These are phyloP conservation scores for Perccottus glenii DNA, from an alignment of 2,113 vertebrate genomes.

Conservation along the genomic window DNA sequence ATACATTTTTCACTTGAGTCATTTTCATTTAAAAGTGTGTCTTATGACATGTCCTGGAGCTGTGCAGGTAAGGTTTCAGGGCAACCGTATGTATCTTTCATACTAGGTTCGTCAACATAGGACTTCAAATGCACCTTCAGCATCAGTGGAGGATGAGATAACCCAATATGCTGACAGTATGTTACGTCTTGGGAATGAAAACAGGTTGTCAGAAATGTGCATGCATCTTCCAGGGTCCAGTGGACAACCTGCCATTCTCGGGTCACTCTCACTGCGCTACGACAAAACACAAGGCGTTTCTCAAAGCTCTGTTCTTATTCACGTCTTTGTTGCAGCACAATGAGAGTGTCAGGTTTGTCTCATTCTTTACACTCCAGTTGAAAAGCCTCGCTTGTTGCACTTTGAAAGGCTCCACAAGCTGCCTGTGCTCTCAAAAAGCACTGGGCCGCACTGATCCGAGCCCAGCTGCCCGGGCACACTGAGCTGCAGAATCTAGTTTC, in stretches of 20 bases:
- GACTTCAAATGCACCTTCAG: not conserved
- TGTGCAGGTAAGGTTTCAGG: no score
- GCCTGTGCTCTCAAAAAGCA: constrained; percentile 34
- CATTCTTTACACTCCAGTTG: constrained; percentile 44
- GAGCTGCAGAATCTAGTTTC: constrained; percentile 38
- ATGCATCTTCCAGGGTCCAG: constrained; percentile 61
- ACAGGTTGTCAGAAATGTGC: constrained; percentile 33
- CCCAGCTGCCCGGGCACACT: constrained; percentile 45
- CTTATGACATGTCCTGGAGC: not conserved
- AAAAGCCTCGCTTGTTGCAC: constrained; percentile 28
- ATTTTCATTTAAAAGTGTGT: no score
- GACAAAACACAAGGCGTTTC: constrained; percentile 24
- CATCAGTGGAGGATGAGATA: not conserved
- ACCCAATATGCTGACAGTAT: not conserved
- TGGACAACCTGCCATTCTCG: not conserved
- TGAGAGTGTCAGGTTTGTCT: constrained; percentile 54
- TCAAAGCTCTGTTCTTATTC: constrained; percentile 7
- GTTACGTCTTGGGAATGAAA: not conserved
- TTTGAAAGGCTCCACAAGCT: constrained; percentile 30
- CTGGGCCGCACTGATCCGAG: constrained; percentile 37
- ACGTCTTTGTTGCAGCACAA: constrained; percentile 43
- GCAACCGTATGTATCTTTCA: not conserved
- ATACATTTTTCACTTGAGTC: no score
- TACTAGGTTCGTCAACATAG: not conserved
- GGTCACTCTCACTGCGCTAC: constrained; percentile 55